Conservation (phyloP, 2,113 vertebrate species). For the Coregonus clupeaformis region DNA sequence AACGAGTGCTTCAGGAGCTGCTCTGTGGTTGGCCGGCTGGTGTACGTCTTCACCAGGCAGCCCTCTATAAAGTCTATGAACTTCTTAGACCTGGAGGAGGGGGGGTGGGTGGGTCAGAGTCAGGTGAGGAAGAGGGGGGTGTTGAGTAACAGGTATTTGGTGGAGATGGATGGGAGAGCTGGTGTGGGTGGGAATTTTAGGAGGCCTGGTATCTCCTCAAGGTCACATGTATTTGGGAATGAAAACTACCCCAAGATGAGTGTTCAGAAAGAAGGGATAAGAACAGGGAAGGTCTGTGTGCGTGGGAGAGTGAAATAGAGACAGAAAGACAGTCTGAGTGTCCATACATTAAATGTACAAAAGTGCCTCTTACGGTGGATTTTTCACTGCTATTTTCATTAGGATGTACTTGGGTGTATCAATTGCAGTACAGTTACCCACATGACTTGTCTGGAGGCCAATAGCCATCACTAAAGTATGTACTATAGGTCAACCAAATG, state of each 20-base stretch:
- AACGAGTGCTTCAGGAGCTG: constrained; percentile 91
- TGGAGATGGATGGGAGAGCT: not conserved
- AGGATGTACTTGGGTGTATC: too few relatives aligned
- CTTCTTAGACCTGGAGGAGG: constrained; percentile 84
- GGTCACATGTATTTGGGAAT: not conserved
- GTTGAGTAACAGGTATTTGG: not conserved
- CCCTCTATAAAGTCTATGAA: constrained; percentile 93
- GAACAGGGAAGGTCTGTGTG: not conserved
- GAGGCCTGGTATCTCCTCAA: not conserved
- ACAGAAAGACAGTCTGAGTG: not conserved
- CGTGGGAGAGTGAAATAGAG: not conserved
- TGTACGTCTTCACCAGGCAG: constrained; percentile 90
- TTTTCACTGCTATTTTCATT: too few relatives aligned
- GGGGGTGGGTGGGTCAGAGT: not conserved
- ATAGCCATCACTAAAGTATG: not conserved
- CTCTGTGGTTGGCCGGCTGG: constrained; percentile 86
- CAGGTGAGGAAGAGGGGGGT: not conserved
- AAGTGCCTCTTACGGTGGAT: not conserved
- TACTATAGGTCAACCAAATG: not conserved
- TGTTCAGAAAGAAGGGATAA: not conserved
- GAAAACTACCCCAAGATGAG: not conserved
- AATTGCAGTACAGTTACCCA: not conserved
- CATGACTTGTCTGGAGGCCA: not conserved
- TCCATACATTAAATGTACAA: not conserved
- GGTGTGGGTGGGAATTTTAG: not conserved